Evolutionary conservation across 2,888 invertebrate species (phyloP), one percentile per base, ranked within the genome.

Genomic region (Gymnosoma rotundatum): DNA sequence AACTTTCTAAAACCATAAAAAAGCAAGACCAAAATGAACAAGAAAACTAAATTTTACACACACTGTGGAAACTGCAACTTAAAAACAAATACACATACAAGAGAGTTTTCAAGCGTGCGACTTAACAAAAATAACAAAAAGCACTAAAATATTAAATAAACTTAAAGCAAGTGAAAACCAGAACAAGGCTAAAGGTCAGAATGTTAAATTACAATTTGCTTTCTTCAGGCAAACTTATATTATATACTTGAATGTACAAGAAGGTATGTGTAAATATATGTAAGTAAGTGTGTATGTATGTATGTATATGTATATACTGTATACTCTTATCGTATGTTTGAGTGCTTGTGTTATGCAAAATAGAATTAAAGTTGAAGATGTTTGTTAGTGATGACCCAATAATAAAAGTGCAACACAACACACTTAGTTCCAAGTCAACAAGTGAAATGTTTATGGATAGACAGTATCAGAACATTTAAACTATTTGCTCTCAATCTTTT

Each of bases 181-280:
- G 58, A 38, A 73, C 58, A 81, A 78, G 81, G 50, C 74, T 74
- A 84, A 84, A 81, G 84, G 81, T 84, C 81, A 84, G 69, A 84
- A 84, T 78, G 83, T 73, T 83, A 83, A 78, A 78, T 83, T 73
- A 72, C 83, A 78, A 78, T 83, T 83, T 78, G 73, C 78, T 78
- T 83, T 63, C 67, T 64, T 58, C 63, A 66, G 64, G 76, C 70
- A 64, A 63, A 64, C 14, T 72, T 50, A 32, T 32, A 66, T 32
- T 45, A 60, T 74, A 16, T 60, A 32, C 42, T 42, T 76, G n/a
- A 14, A 20, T 38, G 8, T 48, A n/a, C 48, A 7, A 48, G n/a
- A 3, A 16, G 7, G 48, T 1, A n/a, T 48, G 48, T 52, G 10
- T 50, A 16, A 25, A n/a, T 5, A 50, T 50, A n/a, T 50, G 18